Base-by-base conservation (phyloP, 2,113 vertebrate species). In the Cyrtonyx montezumae region DNA sequence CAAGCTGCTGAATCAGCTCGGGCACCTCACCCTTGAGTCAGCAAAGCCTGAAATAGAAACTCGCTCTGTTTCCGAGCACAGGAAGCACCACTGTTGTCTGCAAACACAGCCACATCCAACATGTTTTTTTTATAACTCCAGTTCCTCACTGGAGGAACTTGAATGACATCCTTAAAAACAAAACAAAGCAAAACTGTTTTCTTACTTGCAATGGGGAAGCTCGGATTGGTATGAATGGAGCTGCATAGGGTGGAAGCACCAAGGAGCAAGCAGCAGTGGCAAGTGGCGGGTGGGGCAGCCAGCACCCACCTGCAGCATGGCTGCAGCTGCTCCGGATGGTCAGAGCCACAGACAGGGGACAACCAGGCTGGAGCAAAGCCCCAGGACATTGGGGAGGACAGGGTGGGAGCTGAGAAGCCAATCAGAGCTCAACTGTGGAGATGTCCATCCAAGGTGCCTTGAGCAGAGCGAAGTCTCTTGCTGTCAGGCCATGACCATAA, bases 21-120 rank as follows among this genome's bases (percentile, higher is more conserved):
- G 77, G 94, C 88, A 88, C 83, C 77, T 95, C 92, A 95, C 58
- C 90, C 94, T 95, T 93, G 91, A 96, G 92, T 96, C 96, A 95
- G 90, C 92, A 92, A 68, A 93, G 88, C 88, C 92, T 22, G 32
- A 94, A 96, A 96, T 88, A 95, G 94, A 94, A 96, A 86, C 85
- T 85, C 40, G 88, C 79, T 88, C 73, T 2, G 4, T 88, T 95
- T 93, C 88, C 0, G 3, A 94, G 91, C 88, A 86, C 66, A 81
- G 83, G 88, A 96, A 96, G 92, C 67, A 15, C 69, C 69, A 7
- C 88, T 62, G 77, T 46, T 86, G 73, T 67, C 86, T 88, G 77
- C 88, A 90, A 67, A 79, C 26, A 45, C 69, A 87, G 80, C 69
- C 70, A 18, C 88, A 40, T 84, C 62, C 61, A 79, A 66, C 9